Evolutionary conservation across 2,797 vertebrate genomes (phyloP).

Genomic region (Phyllotis vaccarum): DNA sequence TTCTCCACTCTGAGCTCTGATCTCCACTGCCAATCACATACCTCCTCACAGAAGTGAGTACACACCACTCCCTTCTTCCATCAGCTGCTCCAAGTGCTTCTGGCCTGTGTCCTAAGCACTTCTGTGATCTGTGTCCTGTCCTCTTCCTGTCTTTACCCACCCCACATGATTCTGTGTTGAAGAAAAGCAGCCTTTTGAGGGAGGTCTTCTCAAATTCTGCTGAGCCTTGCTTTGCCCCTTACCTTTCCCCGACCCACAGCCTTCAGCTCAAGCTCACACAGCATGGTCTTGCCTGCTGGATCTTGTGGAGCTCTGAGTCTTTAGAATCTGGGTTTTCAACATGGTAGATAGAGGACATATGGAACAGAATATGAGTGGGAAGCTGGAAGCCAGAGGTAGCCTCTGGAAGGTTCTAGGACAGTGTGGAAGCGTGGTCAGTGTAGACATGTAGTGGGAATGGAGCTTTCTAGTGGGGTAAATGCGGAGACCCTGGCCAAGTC

Average conservation of each 20-base stretch:
- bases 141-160: too few species aligned
- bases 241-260: accelerated
- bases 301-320: background rate
- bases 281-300: background rate
- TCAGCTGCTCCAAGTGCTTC: background rate
- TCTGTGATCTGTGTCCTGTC: too few species aligned
- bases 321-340: background rate
- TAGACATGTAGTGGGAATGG: background rate
- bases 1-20: background rate
- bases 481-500: background rate
- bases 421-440: background rate
- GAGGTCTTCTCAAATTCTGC: background rate
- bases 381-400: background rate
- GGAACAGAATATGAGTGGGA: background rate
- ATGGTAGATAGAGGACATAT: background rate
- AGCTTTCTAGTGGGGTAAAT: too few species aligned
- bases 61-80: accelerated
- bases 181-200: background rate
- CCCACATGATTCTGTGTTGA: background rate
- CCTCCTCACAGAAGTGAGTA: background rate
- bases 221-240: too few species aligned
- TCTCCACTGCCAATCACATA: background rate
- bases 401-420: background rate
- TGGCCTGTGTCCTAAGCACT: background rate
- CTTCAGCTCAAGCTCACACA: background rate